Evolutionary conservation across 2,113 vertebrate species (phyloP).

Genomic region (Oreochromis niloticus): DNA sequence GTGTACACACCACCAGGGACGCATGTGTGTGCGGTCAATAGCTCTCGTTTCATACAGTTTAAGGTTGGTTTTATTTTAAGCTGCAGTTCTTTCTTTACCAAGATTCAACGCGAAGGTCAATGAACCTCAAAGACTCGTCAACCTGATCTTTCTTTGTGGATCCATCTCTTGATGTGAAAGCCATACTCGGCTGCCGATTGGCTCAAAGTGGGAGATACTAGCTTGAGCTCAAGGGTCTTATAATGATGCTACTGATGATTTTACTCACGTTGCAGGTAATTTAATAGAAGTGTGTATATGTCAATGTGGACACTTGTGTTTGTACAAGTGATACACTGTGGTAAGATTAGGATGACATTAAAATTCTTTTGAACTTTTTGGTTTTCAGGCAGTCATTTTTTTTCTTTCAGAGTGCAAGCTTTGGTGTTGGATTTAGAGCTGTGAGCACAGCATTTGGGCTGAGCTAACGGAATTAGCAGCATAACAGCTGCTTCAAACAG

Average conservation of each 20-base stretch:
- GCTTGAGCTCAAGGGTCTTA: neutral
- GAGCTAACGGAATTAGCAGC: slow-evolving; percentile 50
- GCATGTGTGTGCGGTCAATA: neutral
- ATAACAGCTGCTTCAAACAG: slow-evolving; percentile 50
- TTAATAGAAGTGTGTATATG: neutral
- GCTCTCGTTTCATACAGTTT: neutral
- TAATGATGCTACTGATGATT: neutral
- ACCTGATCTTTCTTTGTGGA: neutral
- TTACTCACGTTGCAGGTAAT: neutral
- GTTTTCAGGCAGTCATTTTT: neutral
- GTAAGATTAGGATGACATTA: neutral
- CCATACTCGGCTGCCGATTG: neutral
- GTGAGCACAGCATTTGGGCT: slow-evolving; percentile 19
- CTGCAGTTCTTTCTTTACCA: slow-evolving; percentile 6
- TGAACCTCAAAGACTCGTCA: neutral
- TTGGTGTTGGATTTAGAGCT: neutral
- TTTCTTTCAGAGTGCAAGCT: neutral
- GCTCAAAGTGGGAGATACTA: neutral
- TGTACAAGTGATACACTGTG: neutral
- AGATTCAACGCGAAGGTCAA: neutral
- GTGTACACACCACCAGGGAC: slow-evolving; percentile 9
- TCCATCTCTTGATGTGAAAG: neutral
- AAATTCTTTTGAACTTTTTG: neutral
- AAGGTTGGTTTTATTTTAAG: neutral
- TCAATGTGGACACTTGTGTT: neutral